These are phyloP conservation scores for Acrocyrtus sp. DNA, from an alignment of 2,888 invertebrate genomes.

Conservation along the genomic window DNA sequence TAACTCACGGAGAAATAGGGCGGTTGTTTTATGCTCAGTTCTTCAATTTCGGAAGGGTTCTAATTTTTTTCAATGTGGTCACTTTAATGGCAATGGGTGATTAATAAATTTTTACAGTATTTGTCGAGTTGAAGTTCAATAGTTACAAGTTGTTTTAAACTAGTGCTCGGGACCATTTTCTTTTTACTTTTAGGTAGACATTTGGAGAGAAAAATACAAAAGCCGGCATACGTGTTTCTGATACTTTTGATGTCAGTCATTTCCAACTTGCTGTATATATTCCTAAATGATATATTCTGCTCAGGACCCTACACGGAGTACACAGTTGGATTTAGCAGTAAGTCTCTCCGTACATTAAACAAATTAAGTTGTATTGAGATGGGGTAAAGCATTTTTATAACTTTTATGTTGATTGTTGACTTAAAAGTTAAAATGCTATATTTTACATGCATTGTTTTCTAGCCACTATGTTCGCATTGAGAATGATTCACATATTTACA, in stretches of 20 bases:
- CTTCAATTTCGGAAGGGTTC: conserved; percentile 44
- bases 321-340: conserved; percentile 52
- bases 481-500: conserved; percentile 44
- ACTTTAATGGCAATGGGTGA: conserved; percentile 43
- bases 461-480: conserved; percentile 36
- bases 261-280: conserved; percentile 43
- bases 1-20: conserved; percentile 38
- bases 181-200: conserved; percentile 52
- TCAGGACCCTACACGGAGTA: conserved; percentile 12
- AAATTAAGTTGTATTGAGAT: too few species aligned
- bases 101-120: too few species aligned
- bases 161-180: too few species aligned
- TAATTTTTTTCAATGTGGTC: conserved; percentile 34
- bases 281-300: conserved; percentile 32
- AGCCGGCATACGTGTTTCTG: conserved; percentile 12
- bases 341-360: too few species aligned
- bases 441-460: neutral
- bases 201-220: conserved; percentile 49
- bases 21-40: conserved; percentile 53
- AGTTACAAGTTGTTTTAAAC: too few species aligned
- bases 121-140: too few species aligned
- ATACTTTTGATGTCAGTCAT: conserved; percentile 38
- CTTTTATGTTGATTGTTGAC: too few species aligned
- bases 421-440: too few species aligned
- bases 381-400: too few species aligned